Evolutionary conservation across 2,888 invertebrate species (phyloP), one percentile per base, ranked within the genome.

Genomic region (Microchrysa polita): DNA sequence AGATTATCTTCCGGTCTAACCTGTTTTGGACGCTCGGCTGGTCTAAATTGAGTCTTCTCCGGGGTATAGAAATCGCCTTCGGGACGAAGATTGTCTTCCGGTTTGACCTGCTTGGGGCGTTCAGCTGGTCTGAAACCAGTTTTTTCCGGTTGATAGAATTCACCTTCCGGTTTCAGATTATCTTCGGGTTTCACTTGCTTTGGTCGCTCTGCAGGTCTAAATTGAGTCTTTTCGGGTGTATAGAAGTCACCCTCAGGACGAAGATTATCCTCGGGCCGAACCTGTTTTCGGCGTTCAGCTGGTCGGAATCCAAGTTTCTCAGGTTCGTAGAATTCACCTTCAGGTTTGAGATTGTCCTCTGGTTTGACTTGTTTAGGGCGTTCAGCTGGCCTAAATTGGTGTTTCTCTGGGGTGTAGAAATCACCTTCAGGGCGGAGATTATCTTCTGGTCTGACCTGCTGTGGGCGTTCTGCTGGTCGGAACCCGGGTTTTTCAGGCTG

Each of bases 231-330:
- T 42, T 82, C 81, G 2, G 85, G 86, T 69, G 84, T 82, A 77
- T 86, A 85, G 76, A 87, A 87, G 48, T 86, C 86, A 23, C 88
- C 88, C 80, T 89, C 88, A 1, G 87, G 87, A 57, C 87, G 85
- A 40, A 88, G 80, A 78, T 89, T 89, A 76, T 86, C 84, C 78
- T 83, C 85, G 1, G 85, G 86, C 75, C 80, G 83, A 10, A 84
- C 81, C 67, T 82, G 86, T 71, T 81, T 82, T 9, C 85, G 86
- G 78, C 78, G 83, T 76, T 85, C 84, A 5, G 79, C 80, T 2
- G 83, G 81, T 20, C 77, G 67, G 84, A 82, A 14, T 77, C 83
- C 83, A 16, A 82, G 78, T 74, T 84, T 82, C 27, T 82, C 81
- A 2, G 85, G 86, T 72, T 84, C 82, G 77, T 87, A 85, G 74